Evolutionary conservation across 2,888 invertebrate species (phyloP).

Genomic region (Oscheius onirici): DNA sequence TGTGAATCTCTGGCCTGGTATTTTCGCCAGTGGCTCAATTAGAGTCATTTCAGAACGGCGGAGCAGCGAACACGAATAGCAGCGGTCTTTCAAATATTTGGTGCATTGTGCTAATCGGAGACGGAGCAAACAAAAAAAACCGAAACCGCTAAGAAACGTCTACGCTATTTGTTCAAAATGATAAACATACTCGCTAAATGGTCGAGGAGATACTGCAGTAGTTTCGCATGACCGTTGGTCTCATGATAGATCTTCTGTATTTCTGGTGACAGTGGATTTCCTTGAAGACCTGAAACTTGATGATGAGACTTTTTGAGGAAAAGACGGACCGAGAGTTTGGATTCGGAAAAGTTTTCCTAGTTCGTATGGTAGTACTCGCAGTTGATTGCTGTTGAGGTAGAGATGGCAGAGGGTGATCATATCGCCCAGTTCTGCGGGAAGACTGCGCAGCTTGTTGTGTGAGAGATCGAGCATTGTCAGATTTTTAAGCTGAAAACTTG

Average conservation of each 20-base stretch:
- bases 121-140: not conserved
- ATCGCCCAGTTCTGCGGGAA: conserved; percentile 96
- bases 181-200: conserved; percentile 85
- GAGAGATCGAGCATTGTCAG: conserved; percentile 90
- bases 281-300: conserved; percentile 73
- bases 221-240: conserved; percentile 90
- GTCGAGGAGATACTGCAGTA: conserved; percentile 92
- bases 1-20: conserved; percentile 78
- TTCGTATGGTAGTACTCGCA: conserved; percentile 93
- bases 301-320: not conserved
- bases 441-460: conserved; percentile 89
- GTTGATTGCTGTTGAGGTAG: conserved; percentile 89
- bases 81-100: not conserved
- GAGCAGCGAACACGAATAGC: not conserved
- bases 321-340: conserved; percentile 81
- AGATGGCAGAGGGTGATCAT: conserved; percentile 94
- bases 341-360: conserved; percentile 96
- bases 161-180: not conserved
- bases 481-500: conserved; percentile 77
- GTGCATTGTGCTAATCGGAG: conserved; percentile 2
- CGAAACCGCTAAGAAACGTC: not conserved
- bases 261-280: conserved; percentile 93
- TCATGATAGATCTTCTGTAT: conserved; percentile 90
- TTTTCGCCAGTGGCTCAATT: conserved; percentile 25
- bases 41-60: conserved; percentile 1